These are phyloP conservation scores for Drosophila virilis DNA, from an alignment of 1,140 invertebrate species.

Conservation along the genomic window DNA sequence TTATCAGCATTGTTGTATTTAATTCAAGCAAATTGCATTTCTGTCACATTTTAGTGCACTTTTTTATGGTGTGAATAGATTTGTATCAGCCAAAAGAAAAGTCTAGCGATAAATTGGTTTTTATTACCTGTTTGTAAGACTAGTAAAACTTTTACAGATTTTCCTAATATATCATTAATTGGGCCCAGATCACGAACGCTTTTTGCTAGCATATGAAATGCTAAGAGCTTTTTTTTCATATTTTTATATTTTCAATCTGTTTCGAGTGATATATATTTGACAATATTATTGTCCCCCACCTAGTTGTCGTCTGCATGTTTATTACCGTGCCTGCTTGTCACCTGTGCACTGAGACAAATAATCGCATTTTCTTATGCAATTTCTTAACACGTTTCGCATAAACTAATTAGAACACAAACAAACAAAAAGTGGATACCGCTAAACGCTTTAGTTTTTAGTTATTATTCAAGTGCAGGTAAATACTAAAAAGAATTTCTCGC, in stretches of 20 bases:
- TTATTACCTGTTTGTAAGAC: neutral
- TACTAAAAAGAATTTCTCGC: neutral
- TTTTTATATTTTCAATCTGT: too few relatives aligned
- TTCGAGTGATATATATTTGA: too few relatives aligned
- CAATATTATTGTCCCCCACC: too few relatives aligned
- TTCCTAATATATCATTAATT: neutral
- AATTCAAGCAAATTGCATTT: neutral
- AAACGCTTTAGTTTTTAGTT: constrained; percentile 6
- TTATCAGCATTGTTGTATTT: constrained; percentile 1
- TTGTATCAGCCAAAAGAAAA: neutral
- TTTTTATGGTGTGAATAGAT: neutral
- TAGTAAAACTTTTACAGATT: constrained; percentile 5
- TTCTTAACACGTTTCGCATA: constrained; percentile 53
- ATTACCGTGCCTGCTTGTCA: too few relatives aligned
- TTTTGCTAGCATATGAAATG: too few relatives aligned
- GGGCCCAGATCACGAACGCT: neutral
- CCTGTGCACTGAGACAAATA: constrained; percentile 17
- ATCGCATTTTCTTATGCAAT: constrained; percentile 49
- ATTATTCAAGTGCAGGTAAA: constrained; percentile 17
- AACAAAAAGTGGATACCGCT: constrained; percentile 30
- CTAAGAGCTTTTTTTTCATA: too few relatives aligned
- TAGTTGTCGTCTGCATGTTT: too few relatives aligned
- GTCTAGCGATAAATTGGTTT: neutral
- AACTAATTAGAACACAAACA: constrained; percentile 50
- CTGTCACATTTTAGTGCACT: neutral